Conservation (phyloP, 2,888 invertebrate genomes). For the Zhengitettix transpicula region DNA sequence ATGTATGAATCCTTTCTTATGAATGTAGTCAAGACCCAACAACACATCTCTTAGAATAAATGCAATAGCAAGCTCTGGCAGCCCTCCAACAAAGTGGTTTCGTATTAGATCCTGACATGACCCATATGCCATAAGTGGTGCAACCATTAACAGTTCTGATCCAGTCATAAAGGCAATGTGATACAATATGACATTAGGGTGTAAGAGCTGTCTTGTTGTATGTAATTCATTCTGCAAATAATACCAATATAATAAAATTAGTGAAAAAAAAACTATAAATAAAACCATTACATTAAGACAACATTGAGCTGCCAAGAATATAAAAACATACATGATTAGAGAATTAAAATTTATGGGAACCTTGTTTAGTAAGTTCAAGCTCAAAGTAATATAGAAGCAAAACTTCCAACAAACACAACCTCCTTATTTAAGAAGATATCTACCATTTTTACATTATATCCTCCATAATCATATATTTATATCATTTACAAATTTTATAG, state of each 20-base stretch:
- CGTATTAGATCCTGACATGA: slow-evolving; percentile 65
- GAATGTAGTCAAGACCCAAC: slow-evolving; percentile 67
- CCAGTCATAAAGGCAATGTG: slow-evolving; percentile 59
- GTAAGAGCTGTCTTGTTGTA: slow-evolving; percentile 57
- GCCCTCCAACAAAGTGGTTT: slow-evolving; percentile 57
- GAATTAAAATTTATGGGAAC: too few relatives aligned
- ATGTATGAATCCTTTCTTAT: slow-evolving; percentile 69
- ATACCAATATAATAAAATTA: neutral
- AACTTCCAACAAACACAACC: too few relatives aligned
- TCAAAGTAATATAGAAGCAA: too few relatives aligned
- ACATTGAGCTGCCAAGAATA: too few relatives aligned
- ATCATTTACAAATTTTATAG: too few relatives aligned
- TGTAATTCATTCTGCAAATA: slow-evolving; percentile 58
- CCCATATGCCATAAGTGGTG: slow-evolving; percentile 70
- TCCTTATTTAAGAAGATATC: too few relatives aligned
- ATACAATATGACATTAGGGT: slow-evolving; percentile 61
- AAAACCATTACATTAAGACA: too few relatives aligned
- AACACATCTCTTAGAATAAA: slow-evolving; percentile 64
- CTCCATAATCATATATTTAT: too few relatives aligned
- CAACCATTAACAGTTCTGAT: slow-evolving; percentile 61
- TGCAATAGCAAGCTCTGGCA: slow-evolving; percentile 68
- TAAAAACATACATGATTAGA: too few relatives aligned
- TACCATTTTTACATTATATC: too few relatives aligned
- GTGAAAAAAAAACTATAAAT: neutral
- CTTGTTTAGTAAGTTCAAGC: too few relatives aligned